Percentiles rank a stretch among this genome's conserved stretches.
Evolutionary conservation across 2,113 vertebrate genomes (phyloP).

Genomic region (Pelobates fuscus): DNA sequence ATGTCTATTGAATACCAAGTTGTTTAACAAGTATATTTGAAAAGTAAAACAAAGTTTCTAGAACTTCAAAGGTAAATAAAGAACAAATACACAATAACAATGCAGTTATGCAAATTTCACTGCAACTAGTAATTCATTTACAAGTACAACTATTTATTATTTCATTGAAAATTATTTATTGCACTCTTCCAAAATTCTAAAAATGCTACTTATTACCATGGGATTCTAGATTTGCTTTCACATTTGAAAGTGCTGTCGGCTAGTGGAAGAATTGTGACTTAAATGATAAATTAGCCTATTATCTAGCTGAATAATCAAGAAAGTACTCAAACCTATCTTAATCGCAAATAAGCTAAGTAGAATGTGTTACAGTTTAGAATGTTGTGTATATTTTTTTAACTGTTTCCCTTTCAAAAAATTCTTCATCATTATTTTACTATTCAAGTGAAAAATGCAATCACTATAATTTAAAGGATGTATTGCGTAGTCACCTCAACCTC

Average conservation of each 20-base stretch:
- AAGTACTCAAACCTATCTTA: not conserved
- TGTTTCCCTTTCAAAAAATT: not conserved
- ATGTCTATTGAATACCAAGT: too few relatives aligned
- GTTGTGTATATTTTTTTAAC: not conserved
- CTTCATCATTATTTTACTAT: too few relatives aligned
- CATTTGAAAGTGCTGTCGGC: not conserved
- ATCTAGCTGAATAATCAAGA: not conserved
- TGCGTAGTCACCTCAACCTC: too few relatives aligned
- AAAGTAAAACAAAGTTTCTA: too few relatives aligned
- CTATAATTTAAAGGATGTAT: not conserved
- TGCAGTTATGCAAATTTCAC: not conserved
- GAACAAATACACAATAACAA: not conserved
- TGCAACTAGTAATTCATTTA: not conserved
- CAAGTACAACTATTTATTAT: not conserved
- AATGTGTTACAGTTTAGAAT: not conserved
- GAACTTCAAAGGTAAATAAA: not conserved
- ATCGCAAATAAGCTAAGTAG: not conserved
- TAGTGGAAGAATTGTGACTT: not conserved
- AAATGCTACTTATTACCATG: not conserved
- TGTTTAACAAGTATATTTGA: too few relatives aligned
- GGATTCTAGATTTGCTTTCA: not conserved
- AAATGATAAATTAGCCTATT: constrained; percentile 5
- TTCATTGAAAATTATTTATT: not conserved
- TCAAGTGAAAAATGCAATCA: not conserved
- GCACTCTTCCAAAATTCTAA: not conserved